Evolutionary conservation across 1,140 invertebrate genomes (phyloP), one percentile per base, ranked within the genome.

Genomic region (Drosophila erecta): DNA sequence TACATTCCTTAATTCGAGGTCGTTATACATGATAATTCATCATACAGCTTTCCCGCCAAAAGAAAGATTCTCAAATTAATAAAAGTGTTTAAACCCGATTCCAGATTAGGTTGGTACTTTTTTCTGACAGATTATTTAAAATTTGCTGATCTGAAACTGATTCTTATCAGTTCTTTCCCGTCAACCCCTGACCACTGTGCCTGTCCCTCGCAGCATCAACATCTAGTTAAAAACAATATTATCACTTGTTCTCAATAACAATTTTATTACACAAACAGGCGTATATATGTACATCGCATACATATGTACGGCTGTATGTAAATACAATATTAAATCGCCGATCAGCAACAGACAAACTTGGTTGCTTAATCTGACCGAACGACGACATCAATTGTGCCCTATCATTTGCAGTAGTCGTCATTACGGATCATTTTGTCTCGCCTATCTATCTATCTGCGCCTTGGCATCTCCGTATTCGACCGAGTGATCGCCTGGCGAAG

Each of bases 221-320:
- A 91, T 91, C 90, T 91, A 91, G 86, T 91, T 91, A 91, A 91
- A 90, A 90, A 91, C 90, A 91, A 91, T 91, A 91, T 91, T 91
- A 91, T 91, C 90, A 72, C 90, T 91, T 91, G 90, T 91, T 90
- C 90, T 90, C 90, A 91, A 91, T 91, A 90, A 87, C 84, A 87
- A 83, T 79, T 81, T 79, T 56, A 81, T 81, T 81, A 86, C 72
- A 73, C 75, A 70, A 60, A 57, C 46, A 24, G 22, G 44, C 64
- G 41, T 44, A 57, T 57, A 47, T 56, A 57, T 57, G 43, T 56
- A 50, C 15, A 35, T 59, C 54, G 40, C 37, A 11, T 38, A 51
- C 30, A 11, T 38, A 51, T 37, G 44, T 55, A 40, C 30, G 20
- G 3, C 2, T 61, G 37, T 55, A 41, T 73, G 40, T 72, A 61